phyloP scores from a whole-genome alignment of 2,113 vertebrate species.

The Tonatia bakeri region DNA sequence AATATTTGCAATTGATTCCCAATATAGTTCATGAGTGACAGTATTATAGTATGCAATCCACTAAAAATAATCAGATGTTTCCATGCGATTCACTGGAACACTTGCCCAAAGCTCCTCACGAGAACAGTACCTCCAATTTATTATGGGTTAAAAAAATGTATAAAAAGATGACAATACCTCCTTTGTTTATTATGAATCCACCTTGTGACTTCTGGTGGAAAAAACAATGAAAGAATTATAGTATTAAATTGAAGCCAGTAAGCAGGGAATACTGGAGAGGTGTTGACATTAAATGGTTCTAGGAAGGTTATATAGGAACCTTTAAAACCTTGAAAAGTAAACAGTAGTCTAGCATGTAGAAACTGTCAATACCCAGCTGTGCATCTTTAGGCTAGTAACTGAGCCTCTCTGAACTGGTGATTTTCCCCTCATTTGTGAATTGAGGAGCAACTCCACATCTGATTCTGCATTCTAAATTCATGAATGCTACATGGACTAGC shows the following conservation, averaged over 20 bases:
- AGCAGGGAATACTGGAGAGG: background rate
- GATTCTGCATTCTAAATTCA: background rate
- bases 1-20: background rate
- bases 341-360: background rate
- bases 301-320: background rate
- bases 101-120: background rate
- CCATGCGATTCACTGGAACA: background rate
- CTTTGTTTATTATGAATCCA: background rate
- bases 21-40: background rate
- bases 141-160: background rate
- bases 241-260: background rate
- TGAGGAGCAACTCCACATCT: background rate
- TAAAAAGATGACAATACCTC: background rate
- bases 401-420: background rate
- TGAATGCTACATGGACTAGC: background rate
- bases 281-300: background rate
- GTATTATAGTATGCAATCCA: background rate
- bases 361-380: background rate
- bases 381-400: background rate
- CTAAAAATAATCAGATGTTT: constrained; percentile 29
- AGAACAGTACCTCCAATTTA: background rate
- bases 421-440: background rate
- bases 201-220: background rate
- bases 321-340: background rate
- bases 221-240: background rate